Evolutionary conservation across 2,113 vertebrate species (phyloP).

Genomic region (pig (Sus scrofa)): T2T-Sscrofa CM000827.6:77092501-77093000

Average conservation of each 20-base stretch:
- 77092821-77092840: background rate
- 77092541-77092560: conserved; percentile 7
- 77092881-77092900: conserved; percentile 31
- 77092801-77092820: background rate
- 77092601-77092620: background rate
- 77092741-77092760: background rate
- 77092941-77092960: conserved; percentile 34
- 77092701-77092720: background rate
- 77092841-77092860: background rate
- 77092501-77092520: conserved; percentile 37
- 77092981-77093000: background rate
- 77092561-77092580: background rate
- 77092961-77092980: background rate
- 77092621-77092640: background rate
- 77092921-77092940: background rate
- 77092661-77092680: background rate
- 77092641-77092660: background rate
- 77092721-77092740: background rate
- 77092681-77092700: conserved; percentile 18
- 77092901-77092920: conserved; percentile 39
- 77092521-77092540: background rate
- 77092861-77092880: conserved; percentile 24
- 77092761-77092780: background rate
- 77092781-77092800: background rate
- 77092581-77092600: background rate